These are phyloP conservation scores for Tryphoninae sp. DNA, from an alignment of 2,888 invertebrate genomes.

Conservation along the genomic window DNA sequence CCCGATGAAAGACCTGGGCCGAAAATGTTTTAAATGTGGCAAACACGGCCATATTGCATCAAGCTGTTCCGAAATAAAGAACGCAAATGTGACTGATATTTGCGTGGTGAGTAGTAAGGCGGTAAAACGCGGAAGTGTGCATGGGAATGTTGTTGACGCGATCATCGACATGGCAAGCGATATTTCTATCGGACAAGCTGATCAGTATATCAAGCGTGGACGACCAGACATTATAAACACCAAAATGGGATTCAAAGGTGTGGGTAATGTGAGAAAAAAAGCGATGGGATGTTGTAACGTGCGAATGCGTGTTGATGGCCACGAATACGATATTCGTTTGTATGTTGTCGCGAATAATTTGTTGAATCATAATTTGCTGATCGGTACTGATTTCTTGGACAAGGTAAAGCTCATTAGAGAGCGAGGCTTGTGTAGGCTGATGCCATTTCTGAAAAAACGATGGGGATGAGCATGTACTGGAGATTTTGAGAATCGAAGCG, in stretches of 20 bases:
- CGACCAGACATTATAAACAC: conserved; percentile 29
- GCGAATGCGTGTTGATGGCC: conserved; percentile 33
- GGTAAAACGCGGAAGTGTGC: conserved; percentile 45
- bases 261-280: conserved; percentile 21
- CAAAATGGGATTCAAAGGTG: background rate
- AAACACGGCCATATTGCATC: conserved; percentile 27
- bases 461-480: conserved; percentile 13
- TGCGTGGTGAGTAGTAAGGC: conserved; percentile 13
- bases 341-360: conserved; percentile 51
- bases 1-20: conserved; percentile 28
- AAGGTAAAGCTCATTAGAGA: conserved; percentile 40
- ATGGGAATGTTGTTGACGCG: conserved; percentile 39
- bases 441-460: conserved; percentile 1
- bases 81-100: conserved; percentile 19
- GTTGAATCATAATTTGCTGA: conserved; percentile 43
- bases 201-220: conserved; percentile 50
- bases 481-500: conserved; percentile 25
- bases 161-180: conserved; percentile 60
- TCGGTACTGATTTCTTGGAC: conserved; percentile 53
- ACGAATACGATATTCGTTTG: conserved; percentile 25
- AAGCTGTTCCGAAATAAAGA: conserved; percentile 29
- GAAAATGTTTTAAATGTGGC: conserved; percentile 27
- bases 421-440: conserved; percentile 48
- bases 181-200: conserved; percentile 46
- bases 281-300: conserved; percentile 17